Evolutionary conservation across 2,888 invertebrate genomes (phyloP).

Genomic region (Icerya purchasi): DNA sequence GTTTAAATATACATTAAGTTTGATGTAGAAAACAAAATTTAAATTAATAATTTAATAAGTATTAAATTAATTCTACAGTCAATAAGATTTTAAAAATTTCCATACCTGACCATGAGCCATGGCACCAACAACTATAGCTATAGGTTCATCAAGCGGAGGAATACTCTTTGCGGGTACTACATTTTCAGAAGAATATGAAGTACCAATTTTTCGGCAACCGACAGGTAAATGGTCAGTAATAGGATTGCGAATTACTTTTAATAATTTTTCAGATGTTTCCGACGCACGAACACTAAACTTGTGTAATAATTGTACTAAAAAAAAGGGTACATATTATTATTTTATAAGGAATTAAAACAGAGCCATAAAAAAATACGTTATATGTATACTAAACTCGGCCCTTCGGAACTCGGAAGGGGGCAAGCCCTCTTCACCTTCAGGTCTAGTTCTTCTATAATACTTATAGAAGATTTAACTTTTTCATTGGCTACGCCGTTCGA

Average conservation of each 20-base stretch:
- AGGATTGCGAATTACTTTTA: slow-evolving; percentile 95
- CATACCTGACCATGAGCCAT: slow-evolving; percentile 89
- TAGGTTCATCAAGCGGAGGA: slow-evolving; percentile 60
- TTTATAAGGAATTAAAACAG: too few species aligned
- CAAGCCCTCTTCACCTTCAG: too few species aligned
- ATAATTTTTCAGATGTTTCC: slow-evolving; percentile 65
- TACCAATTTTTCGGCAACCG: slow-evolving; percentile 71
- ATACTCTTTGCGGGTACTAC: slow-evolving; percentile 48
- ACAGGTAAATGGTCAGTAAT: slow-evolving; percentile 83
- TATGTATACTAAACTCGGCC: too few species aligned
- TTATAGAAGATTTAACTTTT: too few species aligned
- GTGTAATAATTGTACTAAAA: slow-evolving; percentile 84
- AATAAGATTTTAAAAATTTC: neutral
- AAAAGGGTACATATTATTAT: too few species aligned
- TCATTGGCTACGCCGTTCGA: too few species aligned
- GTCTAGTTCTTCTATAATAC: too few species aligned
- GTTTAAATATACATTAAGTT: neutral
- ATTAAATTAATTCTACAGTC: neutral
- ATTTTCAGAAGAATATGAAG: slow-evolving; percentile 68
- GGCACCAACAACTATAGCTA: slow-evolving; percentile 81
- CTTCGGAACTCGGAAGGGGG: too few species aligned
- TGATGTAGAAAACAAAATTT: neutral
- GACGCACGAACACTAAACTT: slow-evolving; percentile 81
- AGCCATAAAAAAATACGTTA: too few species aligned
- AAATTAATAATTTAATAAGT: neutral